Evolutionary conservation across 2,113 vertebrate species (phyloP).

Genomic region (Ophiodon elongatus): DNA sequence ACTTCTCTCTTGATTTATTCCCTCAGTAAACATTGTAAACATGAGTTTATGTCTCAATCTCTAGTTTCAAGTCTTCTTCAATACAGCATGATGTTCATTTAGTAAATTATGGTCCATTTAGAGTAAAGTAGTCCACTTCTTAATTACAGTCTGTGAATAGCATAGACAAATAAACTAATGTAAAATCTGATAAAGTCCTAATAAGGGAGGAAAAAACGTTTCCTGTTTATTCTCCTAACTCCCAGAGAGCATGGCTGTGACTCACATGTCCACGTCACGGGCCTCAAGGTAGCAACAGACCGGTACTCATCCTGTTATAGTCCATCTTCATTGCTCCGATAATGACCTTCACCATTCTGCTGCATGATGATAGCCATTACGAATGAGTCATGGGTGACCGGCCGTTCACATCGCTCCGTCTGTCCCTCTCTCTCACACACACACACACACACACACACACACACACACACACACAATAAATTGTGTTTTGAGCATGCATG

Average conservation of each 20-base stretch:
- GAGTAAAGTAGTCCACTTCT: too few species aligned
- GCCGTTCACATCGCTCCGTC: background rate
- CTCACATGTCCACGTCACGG: constrained; percentile 14
- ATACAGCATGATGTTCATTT: too few species aligned
- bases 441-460: background rate
- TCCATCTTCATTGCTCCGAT: constrained; percentile 22
- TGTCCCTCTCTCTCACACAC: background rate
- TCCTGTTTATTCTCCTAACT: background rate
- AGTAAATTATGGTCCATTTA: too few species aligned
- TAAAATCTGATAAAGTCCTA: constrained; percentile 1
- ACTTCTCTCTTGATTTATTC: too few species aligned
- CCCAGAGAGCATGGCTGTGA: constrained; percentile 3
- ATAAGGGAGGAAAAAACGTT: constrained; percentile 20
- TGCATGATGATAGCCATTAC: constrained; percentile 44
- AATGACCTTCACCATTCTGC: constrained; percentile 51
- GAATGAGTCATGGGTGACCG: constrained; percentile 50
- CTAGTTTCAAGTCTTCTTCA: too few species aligned
- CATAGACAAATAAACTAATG: background rate
- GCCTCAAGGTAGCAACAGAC: background rate
- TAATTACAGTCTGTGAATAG: too few species aligned
- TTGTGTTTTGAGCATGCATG: constrained; percentile 1
- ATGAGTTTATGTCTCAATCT: too few species aligned
- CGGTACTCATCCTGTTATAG: constrained; percentile 7
- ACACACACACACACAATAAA: background rate
- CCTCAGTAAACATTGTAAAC: too few species aligned